A percentile compares a stretch with the other conserved stretches of the same genome.
These are phyloP conservation scores for Heterotilapia buettikoferi DNA, from an alignment of 2,113 vertebrate species.

Conservation along the genomic window DNA sequence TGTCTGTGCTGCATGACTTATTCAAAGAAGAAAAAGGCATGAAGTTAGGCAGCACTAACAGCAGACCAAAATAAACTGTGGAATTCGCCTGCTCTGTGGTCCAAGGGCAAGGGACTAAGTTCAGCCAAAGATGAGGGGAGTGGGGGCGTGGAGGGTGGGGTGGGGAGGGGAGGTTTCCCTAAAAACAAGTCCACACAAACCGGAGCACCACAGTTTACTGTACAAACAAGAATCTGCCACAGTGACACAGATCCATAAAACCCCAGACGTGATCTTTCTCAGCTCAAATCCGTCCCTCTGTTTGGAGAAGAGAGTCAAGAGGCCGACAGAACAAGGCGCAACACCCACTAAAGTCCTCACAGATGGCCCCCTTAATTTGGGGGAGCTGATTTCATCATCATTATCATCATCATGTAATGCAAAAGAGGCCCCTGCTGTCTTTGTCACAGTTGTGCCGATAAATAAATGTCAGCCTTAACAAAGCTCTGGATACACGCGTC, in stretches of 20 bases:
- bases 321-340: not conserved
- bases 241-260: not conserved
- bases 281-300: not conserved
- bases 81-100: constrained; percentile 24
- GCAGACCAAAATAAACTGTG: constrained; percentile 48
- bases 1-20: constrained; percentile 7
- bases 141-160: not conserved
- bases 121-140: not conserved
- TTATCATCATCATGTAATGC: not conserved
- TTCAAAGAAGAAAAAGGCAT: constrained; percentile 10
- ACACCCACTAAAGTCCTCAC: not conserved
- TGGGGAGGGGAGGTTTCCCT: not conserved
- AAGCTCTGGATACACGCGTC: not conserved
- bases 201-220: not conserved
- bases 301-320: not conserved
- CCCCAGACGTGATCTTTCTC: not conserved
- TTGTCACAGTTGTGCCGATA: not conserved
- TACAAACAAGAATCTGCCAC: not conserved
- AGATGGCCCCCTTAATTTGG: not conserved
- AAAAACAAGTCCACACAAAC: not conserved
- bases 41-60: constrained; percentile 34
- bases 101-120: not conserved
- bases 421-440: not conserved
- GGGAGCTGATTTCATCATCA: not conserved
- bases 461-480: not conserved